Evolutionary conservation across 2,113 vertebrate genomes (phyloP).

Genomic region (Mirza zaza): DNA sequence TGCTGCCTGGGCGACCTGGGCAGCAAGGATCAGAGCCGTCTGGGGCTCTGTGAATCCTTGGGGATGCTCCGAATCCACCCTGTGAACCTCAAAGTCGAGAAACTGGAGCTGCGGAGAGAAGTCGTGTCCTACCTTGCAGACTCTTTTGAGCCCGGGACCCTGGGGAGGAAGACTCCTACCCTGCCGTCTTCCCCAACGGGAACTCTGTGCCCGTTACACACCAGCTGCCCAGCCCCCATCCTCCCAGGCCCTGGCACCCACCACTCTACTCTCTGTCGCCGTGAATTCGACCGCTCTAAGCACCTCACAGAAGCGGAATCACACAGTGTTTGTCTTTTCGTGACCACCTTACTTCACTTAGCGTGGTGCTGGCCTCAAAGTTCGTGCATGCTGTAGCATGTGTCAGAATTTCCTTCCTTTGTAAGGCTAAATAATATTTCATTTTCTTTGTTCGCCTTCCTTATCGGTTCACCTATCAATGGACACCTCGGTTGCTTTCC

Average conservation of each 20-base stretch:
- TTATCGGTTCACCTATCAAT: too few species aligned
- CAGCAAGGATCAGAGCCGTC: rapidly evolving
- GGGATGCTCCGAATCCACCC: neutral
- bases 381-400: too few species aligned
- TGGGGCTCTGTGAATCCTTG: too few species aligned
- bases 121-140: neutral
- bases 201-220: neutral
- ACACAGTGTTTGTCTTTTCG: too few species aligned
- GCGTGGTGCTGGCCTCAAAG: too few species aligned
- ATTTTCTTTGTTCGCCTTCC: too few species aligned
- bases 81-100: neutral
- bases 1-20: rapidly evolving
- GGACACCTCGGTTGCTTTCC: too few species aligned
- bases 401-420: too few species aligned
- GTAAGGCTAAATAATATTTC: too few species aligned
- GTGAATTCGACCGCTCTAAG: too few species aligned
- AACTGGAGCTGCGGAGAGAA: neutral
- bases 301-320: too few species aligned
- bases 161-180: neutral
- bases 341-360: too few species aligned
- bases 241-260: neutral
- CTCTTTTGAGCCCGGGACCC: neutral
- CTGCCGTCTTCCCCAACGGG: neutral
- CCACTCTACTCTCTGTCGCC: neutral
- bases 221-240: neutral